Percentiles rank a stretch among this genome's conserved stretches.
Conservation (phyloP, 1,140 invertebrate genomes). For the Heliconius eleuchia region DNA sequence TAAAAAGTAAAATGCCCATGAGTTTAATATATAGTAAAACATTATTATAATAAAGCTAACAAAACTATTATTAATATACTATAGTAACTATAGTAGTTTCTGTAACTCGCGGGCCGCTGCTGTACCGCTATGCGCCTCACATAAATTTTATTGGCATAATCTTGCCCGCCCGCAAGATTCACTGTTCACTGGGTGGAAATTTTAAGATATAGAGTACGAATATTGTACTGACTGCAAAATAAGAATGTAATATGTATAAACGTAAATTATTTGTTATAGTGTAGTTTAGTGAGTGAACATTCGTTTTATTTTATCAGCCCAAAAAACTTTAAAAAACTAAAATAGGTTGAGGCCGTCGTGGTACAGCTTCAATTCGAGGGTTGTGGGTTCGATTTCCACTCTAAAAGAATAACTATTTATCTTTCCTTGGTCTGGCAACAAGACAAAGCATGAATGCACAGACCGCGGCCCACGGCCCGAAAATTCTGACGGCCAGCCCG, state of each 20-base stretch:
- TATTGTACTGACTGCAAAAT: slow-evolving; percentile 55
- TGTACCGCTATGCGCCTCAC: slow-evolving; percentile 50
- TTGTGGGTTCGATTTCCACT: background rate
- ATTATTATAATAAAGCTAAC: background rate
- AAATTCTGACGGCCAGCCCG: too few species aligned
- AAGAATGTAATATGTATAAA: background rate
- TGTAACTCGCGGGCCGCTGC: slow-evolving; percentile 23
- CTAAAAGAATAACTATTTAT: background rate
- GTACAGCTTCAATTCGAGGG: background rate
- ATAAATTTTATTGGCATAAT: slow-evolving; percentile 80
- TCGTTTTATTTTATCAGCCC: too few species aligned
- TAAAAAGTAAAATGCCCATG: background rate
- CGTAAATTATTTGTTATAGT: too few species aligned
- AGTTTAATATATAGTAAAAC: background rate
- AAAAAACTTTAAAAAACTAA: too few species aligned
- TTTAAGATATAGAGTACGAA: slow-evolving; percentile 74
- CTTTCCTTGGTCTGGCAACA: too few species aligned
- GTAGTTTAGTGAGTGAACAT: too few species aligned
- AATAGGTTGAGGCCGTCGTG: too few species aligned
- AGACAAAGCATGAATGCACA: too few species aligned
- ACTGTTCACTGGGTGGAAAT: slow-evolving; percentile 78
- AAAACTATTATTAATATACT: background rate
- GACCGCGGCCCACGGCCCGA: too few species aligned
- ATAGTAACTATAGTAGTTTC: background rate
- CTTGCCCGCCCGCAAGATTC: slow-evolving; percentile 71